Conservation (phyloP, 2,113 vertebrate species). For the Todiramphus saurophagus region DNA sequence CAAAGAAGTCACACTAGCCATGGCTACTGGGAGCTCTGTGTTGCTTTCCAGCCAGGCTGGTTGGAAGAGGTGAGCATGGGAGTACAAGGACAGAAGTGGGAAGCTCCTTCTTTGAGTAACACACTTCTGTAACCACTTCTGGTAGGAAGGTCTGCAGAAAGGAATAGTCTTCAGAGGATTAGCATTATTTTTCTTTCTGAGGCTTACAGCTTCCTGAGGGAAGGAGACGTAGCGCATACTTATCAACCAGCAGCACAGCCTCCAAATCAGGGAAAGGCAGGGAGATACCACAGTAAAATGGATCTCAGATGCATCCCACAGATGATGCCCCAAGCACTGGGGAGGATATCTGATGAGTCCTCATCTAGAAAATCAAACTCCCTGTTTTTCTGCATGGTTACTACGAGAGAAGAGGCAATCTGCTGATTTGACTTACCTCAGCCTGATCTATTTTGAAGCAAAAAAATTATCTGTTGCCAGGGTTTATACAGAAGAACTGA, state of each 20-base stretch:
- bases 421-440: neutral
- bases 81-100: neutral
- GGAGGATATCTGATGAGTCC: neutral
- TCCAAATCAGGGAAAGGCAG: neutral
- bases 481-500: neutral
- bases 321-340: neutral
- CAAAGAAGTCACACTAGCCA: rapidly evolving
- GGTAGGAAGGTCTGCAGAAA: neutral
- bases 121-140: neutral
- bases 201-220: neutral
- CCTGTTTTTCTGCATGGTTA: neutral
- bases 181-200: neutral
- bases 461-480: neutral
- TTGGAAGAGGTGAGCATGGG: neutral
- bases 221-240: neutral
- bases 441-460: neutral
- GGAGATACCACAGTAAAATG: neutral
- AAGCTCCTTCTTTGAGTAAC: neutral
- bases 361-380: neutral
- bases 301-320: neutral
- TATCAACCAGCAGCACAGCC: neutral
- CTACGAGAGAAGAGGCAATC: neutral
- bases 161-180: neutral
- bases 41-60: neutral
- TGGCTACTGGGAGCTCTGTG: neutral